Evolutionary conservation across 2,797 vertebrate genomes (phyloP).

Genomic region (Ispidina lecontei): DNA sequence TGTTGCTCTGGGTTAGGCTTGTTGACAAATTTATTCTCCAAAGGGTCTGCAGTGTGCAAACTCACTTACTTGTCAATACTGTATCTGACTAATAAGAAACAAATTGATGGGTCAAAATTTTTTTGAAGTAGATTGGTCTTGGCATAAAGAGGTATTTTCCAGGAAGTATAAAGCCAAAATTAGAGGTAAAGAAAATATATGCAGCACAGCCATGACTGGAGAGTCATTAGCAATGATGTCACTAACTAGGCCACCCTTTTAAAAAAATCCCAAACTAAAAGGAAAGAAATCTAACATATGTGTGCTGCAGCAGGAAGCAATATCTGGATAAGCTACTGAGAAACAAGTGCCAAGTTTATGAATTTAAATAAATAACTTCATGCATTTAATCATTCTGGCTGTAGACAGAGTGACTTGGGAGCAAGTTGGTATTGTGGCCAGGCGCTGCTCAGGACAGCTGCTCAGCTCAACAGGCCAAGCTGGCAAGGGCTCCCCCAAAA

Average conservation of each 20-base stretch:
- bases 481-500: too few species aligned
- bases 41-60: neutral
- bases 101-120: neutral
- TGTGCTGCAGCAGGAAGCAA: neutral
- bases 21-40: neutral
- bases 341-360: neutral
- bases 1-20: neutral
- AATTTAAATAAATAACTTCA: constrained; percentile 28
- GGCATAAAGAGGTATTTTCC: neutral
- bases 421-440: neutral
- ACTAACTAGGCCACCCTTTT: neutral
- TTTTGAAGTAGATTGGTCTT: neutral
- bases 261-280: neutral
- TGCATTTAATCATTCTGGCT: neutral
- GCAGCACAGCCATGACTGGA: neutral
- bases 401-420: neutral
- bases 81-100: neutral
- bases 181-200: neutral
- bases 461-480: neutral
- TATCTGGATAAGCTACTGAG: neutral
- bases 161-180: neutral
- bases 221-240: neutral
- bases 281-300: neutral
- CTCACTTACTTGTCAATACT: neutral
- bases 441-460: neutral